A percentile compares a stretch with the other conserved stretches of the same genome.
Conservation (phyloP, 35 echinoderm and acorn worm species). For the Ophioderma brevispina region DNA sequence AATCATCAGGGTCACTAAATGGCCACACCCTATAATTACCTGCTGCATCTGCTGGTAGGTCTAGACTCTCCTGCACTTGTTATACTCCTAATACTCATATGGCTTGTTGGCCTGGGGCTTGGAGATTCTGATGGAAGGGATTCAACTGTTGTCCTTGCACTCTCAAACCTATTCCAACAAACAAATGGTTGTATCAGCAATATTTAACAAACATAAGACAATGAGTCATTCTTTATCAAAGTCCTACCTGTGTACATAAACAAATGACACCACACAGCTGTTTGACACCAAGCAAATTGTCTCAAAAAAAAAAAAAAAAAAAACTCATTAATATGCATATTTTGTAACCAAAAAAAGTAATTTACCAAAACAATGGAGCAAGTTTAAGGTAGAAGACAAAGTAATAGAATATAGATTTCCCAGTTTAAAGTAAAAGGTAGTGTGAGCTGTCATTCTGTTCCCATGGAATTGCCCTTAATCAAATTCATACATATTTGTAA, state of each 20-base stretch:
- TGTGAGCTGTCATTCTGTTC: not conserved
- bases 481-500: not conserved
- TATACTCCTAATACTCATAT: constrained; percentile 34
- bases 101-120: not conserved
- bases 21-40: constrained; percentile 20
- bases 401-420: too few relatives aligned
- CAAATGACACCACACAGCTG: not conserved
- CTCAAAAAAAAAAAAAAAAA: too few relatives aligned
- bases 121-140: not conserved
- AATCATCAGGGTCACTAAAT: too few relatives aligned
- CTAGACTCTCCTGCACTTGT: constrained; percentile 32
- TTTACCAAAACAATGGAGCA: too few relatives aligned
- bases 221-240: not conserved
- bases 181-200: not conserved
- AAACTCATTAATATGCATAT: too few relatives aligned
- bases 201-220: not conserved
- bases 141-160: constrained; percentile 48
- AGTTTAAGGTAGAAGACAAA: too few relatives aligned
- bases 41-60: constrained; percentile 69
- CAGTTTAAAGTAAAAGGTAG: too few relatives aligned
- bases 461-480: not conserved
- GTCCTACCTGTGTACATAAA: not conserved
- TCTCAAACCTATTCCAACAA: constrained; percentile 48
- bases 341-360: too few relatives aligned
- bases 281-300: too few relatives aligned